Conservation (phyloP, 2,113 vertebrate species). For the Montifringilla adamsi region DNA sequence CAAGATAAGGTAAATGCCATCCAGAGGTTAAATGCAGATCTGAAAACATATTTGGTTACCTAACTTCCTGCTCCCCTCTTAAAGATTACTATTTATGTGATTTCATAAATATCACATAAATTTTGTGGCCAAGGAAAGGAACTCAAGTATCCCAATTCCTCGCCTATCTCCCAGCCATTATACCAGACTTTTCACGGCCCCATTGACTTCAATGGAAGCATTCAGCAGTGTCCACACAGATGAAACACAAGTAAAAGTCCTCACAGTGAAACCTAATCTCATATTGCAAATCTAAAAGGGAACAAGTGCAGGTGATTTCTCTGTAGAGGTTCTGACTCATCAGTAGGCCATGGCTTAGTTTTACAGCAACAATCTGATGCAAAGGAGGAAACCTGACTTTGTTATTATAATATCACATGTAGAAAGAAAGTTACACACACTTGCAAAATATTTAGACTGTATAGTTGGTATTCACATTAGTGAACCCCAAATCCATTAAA, state of each 20-base stretch:
- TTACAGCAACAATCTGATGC: background rate
- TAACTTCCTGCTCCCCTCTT: background rate
- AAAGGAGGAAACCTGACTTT: background rate
- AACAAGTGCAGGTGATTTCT: background rate
- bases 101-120: background rate
- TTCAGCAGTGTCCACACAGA: background rate
- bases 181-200: background rate
- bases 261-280: background rate
- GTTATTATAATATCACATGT: background rate
- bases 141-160: background rate
- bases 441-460: background rate
- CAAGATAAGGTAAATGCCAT: background rate
- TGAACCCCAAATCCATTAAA: background rate
- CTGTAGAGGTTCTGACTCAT: background rate
- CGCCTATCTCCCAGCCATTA: background rate
- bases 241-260: background rate
- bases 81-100: background rate
- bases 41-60: background rate
- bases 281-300: background rate
- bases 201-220: background rate
- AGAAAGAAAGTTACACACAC: background rate
- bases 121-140: background rate
- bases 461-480: background rate
- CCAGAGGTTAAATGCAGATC: background rate
- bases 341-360: background rate